Evolutionary conservation across 2,888 invertebrate species (phyloP).

Genomic region (Thymelicus lineola): DNA sequence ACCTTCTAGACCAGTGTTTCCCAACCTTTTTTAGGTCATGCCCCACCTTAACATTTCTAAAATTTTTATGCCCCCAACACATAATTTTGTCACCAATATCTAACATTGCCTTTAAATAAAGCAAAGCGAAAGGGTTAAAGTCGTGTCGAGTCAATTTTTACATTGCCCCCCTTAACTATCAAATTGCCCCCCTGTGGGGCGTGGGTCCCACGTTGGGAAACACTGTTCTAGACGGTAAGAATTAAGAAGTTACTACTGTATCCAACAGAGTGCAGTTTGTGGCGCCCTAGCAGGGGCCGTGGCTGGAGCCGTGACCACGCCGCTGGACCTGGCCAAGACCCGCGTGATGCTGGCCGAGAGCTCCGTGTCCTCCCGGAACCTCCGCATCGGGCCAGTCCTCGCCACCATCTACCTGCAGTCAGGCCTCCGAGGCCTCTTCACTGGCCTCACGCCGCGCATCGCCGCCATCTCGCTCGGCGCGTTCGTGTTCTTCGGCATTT

Average conservation of each 20-base stretch:
- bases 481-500: slow-evolving; percentile 97
- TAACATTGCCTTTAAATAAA: no score
- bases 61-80: no score
- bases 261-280: slow-evolving; percentile 89
- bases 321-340: slow-evolving; percentile 98
- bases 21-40: no score
- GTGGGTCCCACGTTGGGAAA: no score
- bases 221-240: no score
- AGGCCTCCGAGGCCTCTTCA: slow-evolving; percentile 93
- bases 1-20: no score
- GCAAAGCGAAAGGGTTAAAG: no score
- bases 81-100: no score
- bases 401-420: slow-evolving; percentile 86
- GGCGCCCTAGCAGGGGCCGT: slow-evolving; percentile 95
- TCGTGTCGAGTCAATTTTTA: no score
- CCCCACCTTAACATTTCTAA: no score
- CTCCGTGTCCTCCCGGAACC: slow-evolving; percentile 62
- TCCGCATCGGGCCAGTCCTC: slow-evolving; percentile 81
- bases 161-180: no score
- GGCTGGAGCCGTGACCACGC: slow-evolving; percentile 96
- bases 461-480: slow-evolving; percentile 96
- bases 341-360: slow-evolving; percentile 96
- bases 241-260: slow-evolving; percentile 30
- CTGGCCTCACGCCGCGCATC: slow-evolving; percentile 95
- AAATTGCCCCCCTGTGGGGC: no score